Base-by-base conservation (phyloP, 2,797 vertebrate genomes). In the Artibeus jamaicensis region DNA sequence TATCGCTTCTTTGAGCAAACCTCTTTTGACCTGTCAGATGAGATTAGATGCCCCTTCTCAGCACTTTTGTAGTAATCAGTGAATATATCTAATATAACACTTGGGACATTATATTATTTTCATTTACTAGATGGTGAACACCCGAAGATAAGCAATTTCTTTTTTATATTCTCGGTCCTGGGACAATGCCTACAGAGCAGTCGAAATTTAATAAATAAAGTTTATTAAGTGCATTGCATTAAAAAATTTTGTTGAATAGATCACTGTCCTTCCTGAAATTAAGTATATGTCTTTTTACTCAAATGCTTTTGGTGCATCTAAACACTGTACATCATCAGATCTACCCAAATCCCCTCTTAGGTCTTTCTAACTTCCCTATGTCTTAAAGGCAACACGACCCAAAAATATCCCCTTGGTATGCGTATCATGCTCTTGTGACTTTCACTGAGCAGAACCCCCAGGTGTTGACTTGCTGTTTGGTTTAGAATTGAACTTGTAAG, bases 151-250 rank as follows among this genome's bases (percentile, higher is more conserved):
- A 86, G n/a, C 78, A 85, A 59, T 82, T 74, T 73, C 6, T 84
- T 89, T 44, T 65, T 74, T 59, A 65, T 74, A 84, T 70, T 46
- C 32, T 76, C 65, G 12, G 39, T 84, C n/a, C 46, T 81, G 68
- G 18, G 44, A 46, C 62, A 62, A 29, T 81, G 16, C 26, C 50
- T 59, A 81, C 77, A 84, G 37, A 68, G 3, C 50, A 73, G n/a
- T 24, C 62, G 59, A 92, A 79, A 89, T 89, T 57, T 84, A 93
- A 44, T 77, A 93, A 91, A n/a, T 9, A 74, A 82, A 95, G 67
- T 67, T 7, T 57, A 21, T 67, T 86, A 44, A 96, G 46, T 82
- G 55, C 4, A 39, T 50, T 85, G 34, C 94, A 48, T 62, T 83
- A 3, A 29, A 93, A 95, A 87, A 77, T 46, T 42, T 46, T 48